Percentiles rank a stretch among this genome's conserved stretches.
Conservation (phyloP, 1,140 invertebrate genomes). For the Panulirus ornatus region DNA sequence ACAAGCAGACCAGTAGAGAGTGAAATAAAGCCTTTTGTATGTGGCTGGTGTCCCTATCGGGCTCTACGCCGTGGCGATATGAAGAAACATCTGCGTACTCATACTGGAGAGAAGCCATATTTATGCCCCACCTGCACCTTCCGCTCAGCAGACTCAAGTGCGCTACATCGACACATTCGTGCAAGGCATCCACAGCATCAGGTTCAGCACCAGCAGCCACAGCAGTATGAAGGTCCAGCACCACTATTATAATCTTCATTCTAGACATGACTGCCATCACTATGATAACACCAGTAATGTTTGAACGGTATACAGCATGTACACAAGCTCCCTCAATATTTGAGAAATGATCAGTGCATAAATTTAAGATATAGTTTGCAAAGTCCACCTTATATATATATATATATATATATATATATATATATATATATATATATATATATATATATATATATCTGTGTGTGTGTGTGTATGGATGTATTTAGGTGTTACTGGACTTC, state of each 20-base stretch:
- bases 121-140: conserved; percentile 52
- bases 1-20: conserved; percentile 18
- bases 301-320: neutral
- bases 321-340: neutral
- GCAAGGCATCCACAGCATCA: conserved; percentile 41
- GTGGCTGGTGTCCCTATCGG: conserved; percentile 57
- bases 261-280: neutral
- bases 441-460: neutral
- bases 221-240: conserved; percentile 30
- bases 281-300: neutral
- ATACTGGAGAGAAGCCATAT: conserved; percentile 66
- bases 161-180: conserved; percentile 54
- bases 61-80: conserved; percentile 59
- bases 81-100: conserved; percentile 57
- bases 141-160: conserved; percentile 63
- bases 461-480: no score
- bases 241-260: neutral
- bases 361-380: no score
- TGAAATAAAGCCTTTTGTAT: conserved; percentile 53
- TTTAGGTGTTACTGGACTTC: no score
- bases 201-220: neutral
- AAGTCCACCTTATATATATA: neutral
- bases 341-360: neutral
- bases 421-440: no score
- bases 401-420: no score